Evolutionary conservation across 2,113 vertebrate species (phyloP).

Genomic region (Salvelinus alpinus): DNA sequence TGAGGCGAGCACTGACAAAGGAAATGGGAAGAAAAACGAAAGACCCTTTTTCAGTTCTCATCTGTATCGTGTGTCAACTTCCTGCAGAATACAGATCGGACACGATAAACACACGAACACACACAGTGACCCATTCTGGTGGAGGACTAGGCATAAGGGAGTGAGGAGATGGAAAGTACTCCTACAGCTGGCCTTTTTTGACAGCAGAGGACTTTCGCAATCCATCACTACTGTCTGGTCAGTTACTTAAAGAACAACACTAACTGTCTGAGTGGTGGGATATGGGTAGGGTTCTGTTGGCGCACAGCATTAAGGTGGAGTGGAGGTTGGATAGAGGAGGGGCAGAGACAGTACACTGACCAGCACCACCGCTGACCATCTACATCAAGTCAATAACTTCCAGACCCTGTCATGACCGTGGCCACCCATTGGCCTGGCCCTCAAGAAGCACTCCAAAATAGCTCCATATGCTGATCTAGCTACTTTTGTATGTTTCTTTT

Average conservation of each 20-base stretch:
- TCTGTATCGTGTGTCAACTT: not conserved
- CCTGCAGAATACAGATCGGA: not conserved
- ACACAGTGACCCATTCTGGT: constrained; percentile 1
- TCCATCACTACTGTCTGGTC: not conserved
- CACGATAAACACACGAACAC: constrained; percentile 2
- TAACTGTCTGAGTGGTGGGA: too few species aligned
- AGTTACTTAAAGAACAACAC: too few species aligned
- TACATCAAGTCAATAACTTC: too few species aligned
- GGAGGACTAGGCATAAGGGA: not conserved
- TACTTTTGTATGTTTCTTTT: too few species aligned
- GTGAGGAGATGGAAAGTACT: not conserved
- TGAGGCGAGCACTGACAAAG: not conserved
- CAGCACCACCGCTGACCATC: too few species aligned
- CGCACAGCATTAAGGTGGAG: too few species aligned
- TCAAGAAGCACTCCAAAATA: too few species aligned
- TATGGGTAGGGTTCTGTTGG: too few species aligned
- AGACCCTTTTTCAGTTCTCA: not conserved
- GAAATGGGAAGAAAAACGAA: not conserved
- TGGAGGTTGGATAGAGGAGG: too few species aligned
- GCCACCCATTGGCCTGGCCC: not conserved
- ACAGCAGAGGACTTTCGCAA: not conserved
- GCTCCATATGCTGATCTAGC: too few species aligned
- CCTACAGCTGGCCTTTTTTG: not conserved
- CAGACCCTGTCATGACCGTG: too few species aligned
- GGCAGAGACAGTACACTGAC: too few species aligned